Evolutionary conservation across 2,888 invertebrate genomes (phyloP).

Genomic region (Patella pellucida): DNA sequence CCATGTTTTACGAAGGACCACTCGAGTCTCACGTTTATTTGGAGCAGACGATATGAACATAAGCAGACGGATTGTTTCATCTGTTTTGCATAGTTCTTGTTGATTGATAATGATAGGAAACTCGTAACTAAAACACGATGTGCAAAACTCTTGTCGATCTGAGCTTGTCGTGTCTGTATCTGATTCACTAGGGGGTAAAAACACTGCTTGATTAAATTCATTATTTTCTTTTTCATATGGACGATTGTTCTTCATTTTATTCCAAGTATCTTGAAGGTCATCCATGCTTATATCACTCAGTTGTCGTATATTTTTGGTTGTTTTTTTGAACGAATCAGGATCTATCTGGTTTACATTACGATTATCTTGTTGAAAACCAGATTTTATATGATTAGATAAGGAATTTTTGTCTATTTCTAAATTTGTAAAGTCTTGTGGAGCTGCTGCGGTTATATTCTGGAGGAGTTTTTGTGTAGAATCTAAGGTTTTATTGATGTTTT

Average conservation of each 20-base stretch:
- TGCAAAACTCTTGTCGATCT: slow-evolving; percentile 38
- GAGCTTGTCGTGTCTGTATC: not conserved
- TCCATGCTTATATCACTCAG: not conserved
- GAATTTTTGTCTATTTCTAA: not conserved
- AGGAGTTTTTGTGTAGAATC: not conserved
- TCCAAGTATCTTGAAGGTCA: not conserved
- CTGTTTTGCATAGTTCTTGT: slow-evolving; percentile 34
- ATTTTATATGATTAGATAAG: too few species aligned
- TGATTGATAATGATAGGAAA: slow-evolving; percentile 39
- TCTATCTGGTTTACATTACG: too few species aligned
- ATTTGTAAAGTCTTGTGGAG: not conserved
- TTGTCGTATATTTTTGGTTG: not conserved
- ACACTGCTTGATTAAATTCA: not conserved
- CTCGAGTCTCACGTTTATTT: slow-evolving; percentile 33
- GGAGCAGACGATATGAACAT: slow-evolving; percentile 46
- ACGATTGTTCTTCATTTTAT: not conserved
- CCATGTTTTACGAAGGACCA: slow-evolving; percentile 51
- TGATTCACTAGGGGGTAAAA: too few species aligned
- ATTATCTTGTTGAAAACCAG: too few species aligned
- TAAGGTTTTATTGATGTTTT: not conserved
- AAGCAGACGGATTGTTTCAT: slow-evolving; percentile 34
- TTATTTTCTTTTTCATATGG: not conserved
- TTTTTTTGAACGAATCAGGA: too few species aligned
- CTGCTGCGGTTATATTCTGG: not conserved
- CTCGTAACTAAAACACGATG: slow-evolving; percentile 41